Evolutionary conservation across 2,113 vertebrate genomes (phyloP).

Genomic region (Grammomys surdaster): DNA sequence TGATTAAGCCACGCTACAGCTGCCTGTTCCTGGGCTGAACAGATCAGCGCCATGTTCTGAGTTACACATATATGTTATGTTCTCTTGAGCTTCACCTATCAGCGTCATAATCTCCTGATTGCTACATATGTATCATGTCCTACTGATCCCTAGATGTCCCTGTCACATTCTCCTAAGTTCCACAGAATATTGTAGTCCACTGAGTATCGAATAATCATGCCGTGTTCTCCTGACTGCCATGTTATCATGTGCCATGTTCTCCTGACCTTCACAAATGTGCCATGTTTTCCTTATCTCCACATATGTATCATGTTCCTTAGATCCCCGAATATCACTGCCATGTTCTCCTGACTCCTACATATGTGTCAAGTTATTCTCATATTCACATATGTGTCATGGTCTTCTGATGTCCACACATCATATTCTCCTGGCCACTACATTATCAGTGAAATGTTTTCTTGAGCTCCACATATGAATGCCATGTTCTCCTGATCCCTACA

Average conservation of each 20-base stretch:
- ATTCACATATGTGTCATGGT: neutral
- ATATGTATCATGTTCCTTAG: neutral
- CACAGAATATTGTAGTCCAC: neutral
- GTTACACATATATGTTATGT: neutral
- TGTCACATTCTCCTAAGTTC: neutral
- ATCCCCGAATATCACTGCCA: neutral
- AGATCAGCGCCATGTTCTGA: neutral
- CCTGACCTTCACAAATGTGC: neutral
- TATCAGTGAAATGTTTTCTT: neutral
- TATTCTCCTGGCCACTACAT: neutral
- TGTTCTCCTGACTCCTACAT: neutral
- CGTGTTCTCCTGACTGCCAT: neutral
- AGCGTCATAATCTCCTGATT: neutral
- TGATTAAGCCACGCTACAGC: accelerated
- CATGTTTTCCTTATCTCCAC: neutral
- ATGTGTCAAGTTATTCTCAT: neutral
- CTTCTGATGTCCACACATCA: neutral
- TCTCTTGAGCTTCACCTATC: neutral
- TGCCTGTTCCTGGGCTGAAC: neutral
- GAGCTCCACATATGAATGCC: neutral
- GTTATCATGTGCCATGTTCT: neutral
- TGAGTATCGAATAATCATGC: neutral
- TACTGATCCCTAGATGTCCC: neutral
- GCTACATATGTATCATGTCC: neutral
- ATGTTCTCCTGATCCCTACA: neutral